Base-by-base conservation (phyloP, 2,113 vertebrate species). In the Nesoenas mayeri region DNA sequence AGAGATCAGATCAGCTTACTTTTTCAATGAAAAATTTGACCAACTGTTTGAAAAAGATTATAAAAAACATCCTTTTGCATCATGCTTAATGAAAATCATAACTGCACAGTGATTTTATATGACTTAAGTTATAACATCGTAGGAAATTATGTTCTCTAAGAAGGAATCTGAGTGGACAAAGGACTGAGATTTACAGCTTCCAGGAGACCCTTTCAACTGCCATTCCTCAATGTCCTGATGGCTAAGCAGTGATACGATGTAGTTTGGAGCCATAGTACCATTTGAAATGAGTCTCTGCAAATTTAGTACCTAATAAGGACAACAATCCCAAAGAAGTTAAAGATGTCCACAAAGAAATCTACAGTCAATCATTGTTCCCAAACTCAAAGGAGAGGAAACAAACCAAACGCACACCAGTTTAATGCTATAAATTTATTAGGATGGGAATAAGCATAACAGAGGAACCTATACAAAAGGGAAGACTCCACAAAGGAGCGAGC, bases 181-280 rank as follows among this genome's bases (percentile, higher is more conserved):
- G 25, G 31, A 72, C 16, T 67, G 60, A 85, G 13, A 57, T 51
- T 79, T 53, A 29, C 15, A 88, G 31, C 34, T 88, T 88, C 24
- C 47, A 78, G 26, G 15, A 77, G 31, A 56, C 5, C 24, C 29
- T 22, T 83, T 70, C 32, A 85, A 71, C 15, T 31, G 51, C 42
- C 53, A 48, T 58, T 74, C 25, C 48, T 50, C 36, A 61, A 1
- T 2, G 4, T 26, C 67, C 26, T 67, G 44, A 71, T 13, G 53
- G 34, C 29, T 51, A 48, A 65, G 22, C 47, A 57, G 24, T 1
- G 2, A n/a, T 6, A 48, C 7, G 15, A 38, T 0, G 0, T 6
- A 56, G 6, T 12, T 50, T 31, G 60, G 65, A 81, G 60, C 31
- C 31, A 61, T 0, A 4, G 28, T 4, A 44, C 19, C 9, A 65